These are phyloP conservation scores for Acipenser ruthenus DNA, from an alignment of 2,797 vertebrate species.

Conservation along the genomic window DNA sequence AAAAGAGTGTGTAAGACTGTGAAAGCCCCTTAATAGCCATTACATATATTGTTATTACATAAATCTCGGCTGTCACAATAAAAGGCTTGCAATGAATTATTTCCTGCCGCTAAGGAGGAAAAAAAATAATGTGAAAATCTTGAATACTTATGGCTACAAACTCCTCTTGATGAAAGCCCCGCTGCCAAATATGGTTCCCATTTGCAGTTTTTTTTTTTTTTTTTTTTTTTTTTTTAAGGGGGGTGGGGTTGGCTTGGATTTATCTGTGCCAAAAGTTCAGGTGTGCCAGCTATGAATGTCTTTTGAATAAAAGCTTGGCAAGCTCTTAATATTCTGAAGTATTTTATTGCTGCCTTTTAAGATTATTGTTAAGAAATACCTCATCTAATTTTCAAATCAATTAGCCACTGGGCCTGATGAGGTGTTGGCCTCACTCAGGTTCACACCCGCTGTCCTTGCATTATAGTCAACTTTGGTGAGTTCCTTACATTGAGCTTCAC, in stretches of 20 bases:
- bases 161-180: conserved; percentile 58
- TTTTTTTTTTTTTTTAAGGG: conserved; percentile 11
- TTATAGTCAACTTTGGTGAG: conserved; percentile 71
- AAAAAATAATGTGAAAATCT: conserved; percentile 41
- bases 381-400: conserved; percentile 86
- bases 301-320: conserved; percentile 77
- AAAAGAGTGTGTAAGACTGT: conserved; percentile 21
- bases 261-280: conserved; percentile 75
- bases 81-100: conserved; percentile 56
- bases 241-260: conserved; percentile 40
- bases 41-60: conserved; percentile 49
- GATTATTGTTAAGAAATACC: conserved; percentile 83
- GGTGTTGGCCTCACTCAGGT: conserved; percentile 77
- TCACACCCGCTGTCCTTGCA: conserved; percentile 80
- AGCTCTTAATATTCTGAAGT: conserved; percentile 75
- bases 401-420: conserved; percentile 80
- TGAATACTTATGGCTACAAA: conserved; percentile 60
- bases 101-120: conserved; percentile 54
- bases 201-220: conserved; percentile 54
- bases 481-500: conserved; percentile 47
- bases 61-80: conserved; percentile 52
- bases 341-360: conserved; percentile 86
- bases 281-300: conserved; percentile 74
- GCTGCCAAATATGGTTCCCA: conserved; percentile 77
- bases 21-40: conserved; percentile 28